A percentile compares a stretch with the other conserved stretches of the same genome.
These are phyloP conservation scores for Acronicta aceris DNA, from an alignment of 2,888 invertebrate genomes.

Conservation along the genomic window DNA sequence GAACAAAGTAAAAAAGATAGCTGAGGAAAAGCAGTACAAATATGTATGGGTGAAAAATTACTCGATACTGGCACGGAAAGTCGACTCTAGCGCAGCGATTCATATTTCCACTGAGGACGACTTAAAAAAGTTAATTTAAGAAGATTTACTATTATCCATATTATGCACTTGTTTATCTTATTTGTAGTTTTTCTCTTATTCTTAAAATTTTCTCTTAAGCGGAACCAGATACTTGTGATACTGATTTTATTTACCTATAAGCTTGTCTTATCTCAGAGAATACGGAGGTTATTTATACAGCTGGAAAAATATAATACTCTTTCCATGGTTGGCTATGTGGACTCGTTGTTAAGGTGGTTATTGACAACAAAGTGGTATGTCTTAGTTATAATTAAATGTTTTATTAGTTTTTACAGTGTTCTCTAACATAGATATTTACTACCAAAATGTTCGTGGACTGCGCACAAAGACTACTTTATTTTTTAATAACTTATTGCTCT, in stretches of 20 bases:
- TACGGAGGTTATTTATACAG: background rate
- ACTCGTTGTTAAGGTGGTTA: background rate
- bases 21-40: constrained; percentile 12
- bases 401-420: background rate
- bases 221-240: background rate
- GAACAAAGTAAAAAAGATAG: constrained; percentile 9
- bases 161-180: background rate
- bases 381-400: background rate
- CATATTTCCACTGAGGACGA: constrained; percentile 10
- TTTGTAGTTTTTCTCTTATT: constrained; percentile 1
- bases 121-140: constrained; percentile 9
- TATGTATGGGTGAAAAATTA: constrained; percentile 15
- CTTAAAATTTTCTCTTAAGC: background rate
- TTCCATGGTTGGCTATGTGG: background rate
- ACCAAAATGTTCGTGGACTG: no score
- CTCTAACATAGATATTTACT: constrained; percentile 2
- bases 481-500: no score
- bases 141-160: background rate
- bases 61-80: constrained; percentile 6
- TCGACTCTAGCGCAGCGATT: background rate
- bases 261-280: background rate
- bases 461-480: no score
- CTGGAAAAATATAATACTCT: background rate
- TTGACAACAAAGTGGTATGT: background rate
- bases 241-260: background rate